phyloP scores from a whole-genome alignment of 2,797 vertebrate genomes.

The Melanotaenia maccullochi region DNA sequence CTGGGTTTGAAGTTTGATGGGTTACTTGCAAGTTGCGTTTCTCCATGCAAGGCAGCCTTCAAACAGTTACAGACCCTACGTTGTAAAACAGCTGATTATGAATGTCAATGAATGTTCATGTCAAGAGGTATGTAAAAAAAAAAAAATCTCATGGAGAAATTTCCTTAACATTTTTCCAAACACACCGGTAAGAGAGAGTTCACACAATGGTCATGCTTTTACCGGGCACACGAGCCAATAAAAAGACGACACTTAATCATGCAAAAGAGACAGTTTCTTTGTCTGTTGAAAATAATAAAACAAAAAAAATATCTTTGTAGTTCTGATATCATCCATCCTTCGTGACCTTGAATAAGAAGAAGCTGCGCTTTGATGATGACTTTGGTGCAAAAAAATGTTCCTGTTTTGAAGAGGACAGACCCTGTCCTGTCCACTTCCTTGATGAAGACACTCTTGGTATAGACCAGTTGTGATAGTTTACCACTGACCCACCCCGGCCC shows the following conservation, averaged over 20 bases:
- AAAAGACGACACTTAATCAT: slow-evolving; percentile 85
- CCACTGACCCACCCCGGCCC: slow-evolving; percentile 39
- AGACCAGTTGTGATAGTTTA: slow-evolving; percentile 82
- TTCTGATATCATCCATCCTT: slow-evolving; percentile 78
- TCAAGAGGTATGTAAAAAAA: slow-evolving; percentile 78
- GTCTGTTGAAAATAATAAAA: slow-evolving; percentile 65
- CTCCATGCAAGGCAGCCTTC: slow-evolving; percentile 79
- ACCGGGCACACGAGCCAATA: slow-evolving; percentile 83
- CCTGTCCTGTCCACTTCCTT: slow-evolving; percentile 81
- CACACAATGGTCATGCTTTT: slow-evolving; percentile 85
- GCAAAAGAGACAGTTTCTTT: slow-evolving; percentile 78
- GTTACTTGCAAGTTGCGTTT: slow-evolving; percentile 75
- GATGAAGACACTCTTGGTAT: slow-evolving; percentile 86
- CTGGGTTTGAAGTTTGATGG: slow-evolving; percentile 78
- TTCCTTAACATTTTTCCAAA: slow-evolving; percentile 78
- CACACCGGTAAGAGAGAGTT: slow-evolving; percentile 80
- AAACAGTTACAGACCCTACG: slow-evolving; percentile 73
- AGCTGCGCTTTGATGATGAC: slow-evolving; percentile 85
- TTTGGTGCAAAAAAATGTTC: slow-evolving; percentile 86
- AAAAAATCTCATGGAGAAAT: slow-evolving; percentile 74
- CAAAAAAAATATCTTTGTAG: slow-evolving; percentile 51
- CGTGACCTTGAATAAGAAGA: slow-evolving; percentile 82
- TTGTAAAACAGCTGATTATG: slow-evolving; percentile 81
- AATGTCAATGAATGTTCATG: slow-evolving; percentile 79
- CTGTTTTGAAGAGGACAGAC: slow-evolving; percentile 82